Conservation (phyloP, 2,797 vertebrate genomes). For the Periparus ater region DNA sequence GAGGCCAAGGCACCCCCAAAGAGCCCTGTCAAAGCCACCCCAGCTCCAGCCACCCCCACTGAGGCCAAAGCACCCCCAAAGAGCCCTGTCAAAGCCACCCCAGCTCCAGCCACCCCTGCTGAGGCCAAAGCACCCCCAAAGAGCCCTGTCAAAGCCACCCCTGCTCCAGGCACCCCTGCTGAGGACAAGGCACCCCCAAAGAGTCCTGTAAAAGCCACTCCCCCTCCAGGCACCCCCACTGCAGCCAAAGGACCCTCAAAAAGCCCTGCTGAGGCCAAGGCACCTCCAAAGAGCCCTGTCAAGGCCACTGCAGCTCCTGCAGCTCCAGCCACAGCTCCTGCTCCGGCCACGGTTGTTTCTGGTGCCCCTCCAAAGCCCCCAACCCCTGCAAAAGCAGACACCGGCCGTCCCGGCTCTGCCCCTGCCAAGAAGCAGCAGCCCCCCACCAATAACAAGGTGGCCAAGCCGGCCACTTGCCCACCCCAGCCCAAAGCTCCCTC, state of each 20-base stretch:
- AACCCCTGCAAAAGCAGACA: background rate
- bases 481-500: conserved; percentile 40
- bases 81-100: background rate
- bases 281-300: background rate
- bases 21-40: background rate
- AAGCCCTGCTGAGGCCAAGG: background rate
- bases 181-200: background rate
- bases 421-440: conserved; percentile 47
- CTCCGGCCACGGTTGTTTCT: background rate
- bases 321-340: background rate
- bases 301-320: background rate
- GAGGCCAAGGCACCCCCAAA: background rate
- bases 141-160: accelerated
- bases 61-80: background rate
- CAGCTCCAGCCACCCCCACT: background rate
- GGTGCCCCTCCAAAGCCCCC: background rate
- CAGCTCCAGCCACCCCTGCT: background rate
- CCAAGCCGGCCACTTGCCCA: conserved; percentile 43
- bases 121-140: background rate
- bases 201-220: background rate
- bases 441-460: conserved; percentile 26
- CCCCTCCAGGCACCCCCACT: accelerated
- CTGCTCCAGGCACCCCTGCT: accelerated
- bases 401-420: background rate
- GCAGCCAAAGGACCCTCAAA: too few relatives aligned